phyloP scores from a whole-genome alignment of 2,113 vertebrate genomes.

The Gallinago paraguaiae region DNA sequence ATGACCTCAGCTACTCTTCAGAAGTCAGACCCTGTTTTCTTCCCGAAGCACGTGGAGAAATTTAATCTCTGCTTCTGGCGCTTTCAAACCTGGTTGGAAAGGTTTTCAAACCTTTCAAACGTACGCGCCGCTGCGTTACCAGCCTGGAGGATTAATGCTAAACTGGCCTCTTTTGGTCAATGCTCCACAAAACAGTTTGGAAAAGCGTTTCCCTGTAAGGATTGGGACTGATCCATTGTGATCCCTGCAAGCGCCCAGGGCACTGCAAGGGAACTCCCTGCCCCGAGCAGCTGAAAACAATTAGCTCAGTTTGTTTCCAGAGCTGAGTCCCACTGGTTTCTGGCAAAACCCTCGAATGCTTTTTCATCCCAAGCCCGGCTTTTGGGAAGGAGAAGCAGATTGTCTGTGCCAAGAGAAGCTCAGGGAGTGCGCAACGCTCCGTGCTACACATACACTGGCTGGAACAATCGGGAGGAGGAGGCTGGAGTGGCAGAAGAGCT shows the following conservation, averaged over 20 bases:
- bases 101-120: no score
- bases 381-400: background rate
- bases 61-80: background rate
- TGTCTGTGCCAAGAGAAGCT: background rate
- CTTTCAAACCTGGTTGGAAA: background rate
- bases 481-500: background rate
- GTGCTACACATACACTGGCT: rapidly evolving
- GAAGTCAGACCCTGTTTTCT: background rate
- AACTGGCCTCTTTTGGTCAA: background rate
- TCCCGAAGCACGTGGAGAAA: background rate
- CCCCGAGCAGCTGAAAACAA: background rate
- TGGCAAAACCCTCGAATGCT: background rate
- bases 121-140: rapidly evolving
- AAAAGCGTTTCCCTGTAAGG: background rate
- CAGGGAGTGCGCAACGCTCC: rapidly evolving
- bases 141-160: background rate
- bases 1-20: background rate
- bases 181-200: background rate
- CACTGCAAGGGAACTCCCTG: background rate
- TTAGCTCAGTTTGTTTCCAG: background rate
- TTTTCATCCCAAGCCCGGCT: background rate
- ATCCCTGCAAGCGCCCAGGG: background rate
- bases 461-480: background rate
- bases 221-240: background rate
- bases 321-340: background rate